Percentiles rank a stretch among this genome's conserved stretches.
These are phyloP conservation scores for Ditylenchus weischeri DNA, from an alignment of 2,888 invertebrate species.

Conservation along the genomic window DNA sequence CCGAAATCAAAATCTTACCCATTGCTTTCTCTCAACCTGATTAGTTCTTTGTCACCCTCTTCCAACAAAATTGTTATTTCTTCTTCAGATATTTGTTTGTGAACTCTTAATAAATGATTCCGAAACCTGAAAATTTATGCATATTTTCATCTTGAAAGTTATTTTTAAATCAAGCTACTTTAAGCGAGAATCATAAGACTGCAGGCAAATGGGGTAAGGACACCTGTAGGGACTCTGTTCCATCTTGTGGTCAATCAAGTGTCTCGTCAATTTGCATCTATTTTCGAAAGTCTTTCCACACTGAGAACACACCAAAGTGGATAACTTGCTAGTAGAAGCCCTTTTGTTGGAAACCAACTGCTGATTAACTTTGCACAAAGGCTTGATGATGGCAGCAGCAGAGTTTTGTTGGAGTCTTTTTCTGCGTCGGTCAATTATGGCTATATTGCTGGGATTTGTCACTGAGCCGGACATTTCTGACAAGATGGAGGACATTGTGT, in stretches of 20 bases:
- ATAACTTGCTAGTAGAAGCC: not conserved
- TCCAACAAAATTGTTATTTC: not conserved
- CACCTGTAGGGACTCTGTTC: constrained; percentile 24
- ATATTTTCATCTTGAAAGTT: too few species aligned
- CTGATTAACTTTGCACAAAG: not conserved
- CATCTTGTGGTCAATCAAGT: constrained; percentile 25
- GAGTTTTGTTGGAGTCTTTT: too few species aligned
- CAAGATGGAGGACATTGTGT: too few species aligned
- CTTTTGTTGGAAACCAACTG: not conserved
- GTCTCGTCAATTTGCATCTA: constrained; percentile 23
- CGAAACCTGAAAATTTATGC: not conserved
- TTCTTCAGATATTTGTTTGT: not conserved
- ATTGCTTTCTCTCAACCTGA: not conserved
- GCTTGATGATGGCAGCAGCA: too few species aligned
- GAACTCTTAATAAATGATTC: not conserved
- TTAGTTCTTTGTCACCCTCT: constrained; percentile 2
- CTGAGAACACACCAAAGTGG: constrained; percentile 14
- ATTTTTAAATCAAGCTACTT: constrained; percentile 5
- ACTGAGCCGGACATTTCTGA: too few species aligned
- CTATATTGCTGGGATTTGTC: too few species aligned
- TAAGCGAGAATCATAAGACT: constrained; percentile 19
- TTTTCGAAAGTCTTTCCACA: constrained; percentile 21
- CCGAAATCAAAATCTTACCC: too few species aligned
- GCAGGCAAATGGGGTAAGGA: constrained; percentile 22
- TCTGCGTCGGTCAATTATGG: too few species aligned